Conservation (phyloP, 1,140 invertebrate species). For the Ladona fulva region DNA sequence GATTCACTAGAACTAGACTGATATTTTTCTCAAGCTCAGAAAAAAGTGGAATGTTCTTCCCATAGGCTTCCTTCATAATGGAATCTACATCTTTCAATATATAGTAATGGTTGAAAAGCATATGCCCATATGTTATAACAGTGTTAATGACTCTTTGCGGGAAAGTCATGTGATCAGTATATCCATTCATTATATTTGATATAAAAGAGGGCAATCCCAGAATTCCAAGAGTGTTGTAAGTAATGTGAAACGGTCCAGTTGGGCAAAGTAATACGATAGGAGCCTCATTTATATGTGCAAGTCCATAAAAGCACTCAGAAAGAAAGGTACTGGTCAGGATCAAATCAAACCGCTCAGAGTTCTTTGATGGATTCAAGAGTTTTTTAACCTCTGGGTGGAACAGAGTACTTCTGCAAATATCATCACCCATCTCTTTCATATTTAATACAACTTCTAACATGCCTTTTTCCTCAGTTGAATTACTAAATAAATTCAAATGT, state of each 20-base stretch:
- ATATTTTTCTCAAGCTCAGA: constrained; percentile 23
- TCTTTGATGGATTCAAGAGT: too few relatives aligned
- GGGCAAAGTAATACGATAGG: too few relatives aligned
- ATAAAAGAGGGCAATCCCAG: too few relatives aligned
- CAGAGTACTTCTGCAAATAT: too few relatives aligned
- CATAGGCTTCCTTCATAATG: constrained; percentile 14
- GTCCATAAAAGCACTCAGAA: constrained; percentile 24
- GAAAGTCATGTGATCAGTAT: constrained; percentile 28
- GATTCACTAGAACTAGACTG: constrained; percentile 23
- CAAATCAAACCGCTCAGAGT: constrained; percentile 24
- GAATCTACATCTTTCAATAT: too few relatives aligned
- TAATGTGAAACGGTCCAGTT: too few relatives aligned
- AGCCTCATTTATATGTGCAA: constrained; percentile 31
- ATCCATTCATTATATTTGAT: too few relatives aligned
- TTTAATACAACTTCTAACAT: background rate
- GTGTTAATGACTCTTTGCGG: constrained; percentile 24
- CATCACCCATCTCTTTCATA: background rate
- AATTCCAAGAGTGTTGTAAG: too few relatives aligned
- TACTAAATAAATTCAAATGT: too few relatives aligned
- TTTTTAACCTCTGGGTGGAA: too few relatives aligned
- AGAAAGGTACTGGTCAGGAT: constrained; percentile 24
- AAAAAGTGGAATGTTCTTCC: constrained; percentile 18
- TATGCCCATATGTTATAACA: background rate
- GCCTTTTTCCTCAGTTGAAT: background rate
- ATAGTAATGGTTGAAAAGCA: too few relatives aligned